Percentiles rank a stretch among this genome's conserved stretches.
phyloP scores from a whole-genome alignment of 2,888 invertebrate species.

The Latrodectus hesperus region DNA sequence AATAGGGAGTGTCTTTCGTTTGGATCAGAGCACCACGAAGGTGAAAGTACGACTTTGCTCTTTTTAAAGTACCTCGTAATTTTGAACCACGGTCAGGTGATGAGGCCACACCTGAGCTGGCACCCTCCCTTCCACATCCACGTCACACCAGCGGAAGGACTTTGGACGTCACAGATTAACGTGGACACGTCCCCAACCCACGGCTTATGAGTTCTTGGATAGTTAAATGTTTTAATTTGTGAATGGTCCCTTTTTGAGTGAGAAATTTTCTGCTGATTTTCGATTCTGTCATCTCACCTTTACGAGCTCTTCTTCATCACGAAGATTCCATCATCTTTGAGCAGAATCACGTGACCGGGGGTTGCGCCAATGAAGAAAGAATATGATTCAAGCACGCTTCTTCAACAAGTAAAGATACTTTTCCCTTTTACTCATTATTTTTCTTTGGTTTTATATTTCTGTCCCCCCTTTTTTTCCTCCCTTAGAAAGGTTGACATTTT shows the following conservation, averaged over 20 bases:
- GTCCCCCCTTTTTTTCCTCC: neutral
- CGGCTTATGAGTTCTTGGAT: too few relatives aligned
- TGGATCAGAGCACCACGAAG: too few relatives aligned
- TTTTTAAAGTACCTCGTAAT: too few relatives aligned
- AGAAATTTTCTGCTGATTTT: constrained; percentile 22
- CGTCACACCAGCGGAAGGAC: too few relatives aligned
- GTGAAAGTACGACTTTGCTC: too few relatives aligned
- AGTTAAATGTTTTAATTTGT: neutral
- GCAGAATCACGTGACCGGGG: constrained; percentile 18
- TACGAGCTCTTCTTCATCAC: constrained; percentile 32
- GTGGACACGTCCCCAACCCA: too few relatives aligned
- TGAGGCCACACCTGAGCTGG: too few relatives aligned
- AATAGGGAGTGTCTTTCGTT: too few relatives aligned
- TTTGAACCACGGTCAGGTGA: too few relatives aligned
- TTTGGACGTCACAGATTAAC: too few relatives aligned
- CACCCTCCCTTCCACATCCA: too few relatives aligned
- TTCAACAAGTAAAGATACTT: neutral
- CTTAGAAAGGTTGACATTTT: neutral
- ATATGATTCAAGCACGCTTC: constrained; percentile 19
- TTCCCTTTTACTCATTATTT: neutral
- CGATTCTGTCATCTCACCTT: constrained; percentile 12
- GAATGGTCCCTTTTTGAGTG: constrained; percentile 6
- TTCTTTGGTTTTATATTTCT: neutral
- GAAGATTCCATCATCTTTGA: constrained; percentile 31
- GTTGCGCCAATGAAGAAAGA: constrained; percentile 24